These are phyloP conservation scores for Callyntrura sp. DNA, from an alignment of 2,888 invertebrate species.

Conservation along the genomic window DNA sequence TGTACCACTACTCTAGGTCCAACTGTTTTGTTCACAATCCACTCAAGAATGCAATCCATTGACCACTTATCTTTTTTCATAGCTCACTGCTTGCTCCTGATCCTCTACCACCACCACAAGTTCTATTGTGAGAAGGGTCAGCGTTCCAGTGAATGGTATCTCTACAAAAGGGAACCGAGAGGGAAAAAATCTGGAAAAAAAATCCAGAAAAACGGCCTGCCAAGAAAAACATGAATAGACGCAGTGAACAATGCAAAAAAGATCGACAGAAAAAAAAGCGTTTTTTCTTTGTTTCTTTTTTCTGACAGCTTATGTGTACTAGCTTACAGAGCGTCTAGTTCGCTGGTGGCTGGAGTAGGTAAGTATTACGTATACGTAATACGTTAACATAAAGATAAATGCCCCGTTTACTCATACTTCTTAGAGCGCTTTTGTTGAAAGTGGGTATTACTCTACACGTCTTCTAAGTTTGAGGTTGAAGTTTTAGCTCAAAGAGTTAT, in stretches of 20 bases:
- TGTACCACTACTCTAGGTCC: neutral
- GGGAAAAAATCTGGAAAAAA: neutral
- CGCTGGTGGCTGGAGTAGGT: too few relatives aligned
- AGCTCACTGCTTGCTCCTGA: conserved; percentile 5
- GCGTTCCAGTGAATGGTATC: neutral
- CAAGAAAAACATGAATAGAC: conserved; percentile 1
- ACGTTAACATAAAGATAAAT: too few relatives aligned
- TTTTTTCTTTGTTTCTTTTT: conserved; percentile 13
- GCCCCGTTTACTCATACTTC: too few relatives aligned
- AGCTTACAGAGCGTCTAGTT: neutral
- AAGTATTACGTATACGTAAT: too few relatives aligned
- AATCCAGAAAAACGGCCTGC: conserved; percentile 39
- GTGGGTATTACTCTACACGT: too few relatives aligned
- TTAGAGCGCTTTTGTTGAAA: too few relatives aligned
- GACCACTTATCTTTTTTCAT: conserved; percentile 42
- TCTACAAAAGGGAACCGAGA: neutral
- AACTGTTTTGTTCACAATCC: conserved; percentile 29
- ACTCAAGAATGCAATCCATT: conserved; percentile 53
- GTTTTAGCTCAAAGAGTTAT: too few relatives aligned
- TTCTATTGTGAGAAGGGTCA: conserved; percentile 66
- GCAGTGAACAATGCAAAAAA: conserved; percentile 42
- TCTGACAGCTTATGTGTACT: neutral
- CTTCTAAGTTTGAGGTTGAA: too few relatives aligned
- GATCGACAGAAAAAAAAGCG: neutral
- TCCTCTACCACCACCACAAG: conserved; percentile 18